Evolutionary conservation across 2,888 invertebrate species (phyloP), one percentile per base, ranked within the genome.

Genomic region (Blera fallax): DNA sequence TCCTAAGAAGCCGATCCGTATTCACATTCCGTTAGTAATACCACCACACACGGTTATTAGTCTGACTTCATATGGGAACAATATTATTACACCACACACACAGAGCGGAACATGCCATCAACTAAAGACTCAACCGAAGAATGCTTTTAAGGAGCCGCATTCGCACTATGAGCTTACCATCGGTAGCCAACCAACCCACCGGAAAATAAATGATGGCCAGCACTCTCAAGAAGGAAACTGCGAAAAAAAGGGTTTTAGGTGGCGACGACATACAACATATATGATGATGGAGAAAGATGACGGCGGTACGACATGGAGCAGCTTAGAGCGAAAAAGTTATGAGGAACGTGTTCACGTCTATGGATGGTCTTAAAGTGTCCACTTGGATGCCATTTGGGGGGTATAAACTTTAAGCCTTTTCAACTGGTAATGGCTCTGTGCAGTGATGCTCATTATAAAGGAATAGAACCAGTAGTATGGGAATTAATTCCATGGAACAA

Each of bases 121-220:
- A 65, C 52, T 24, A 52, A 52, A 52, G 52, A 69, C 58, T 72
- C 58, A 62, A 85, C 77, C 60, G 29, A 77, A 56, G 77, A 85
- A 85, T 85, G 85, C 85, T 85, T 85, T 85, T 76, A 85, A 81
- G 76, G 37, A 70, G 40, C 74, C 73, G 50, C 73, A 69, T 58
- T 69, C 62, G 58, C 48, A 65, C 79, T 72, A 50, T 18, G 32
- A 64, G 54, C 52, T 48, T 21, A 40, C 21, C 18, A 54, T 27
- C 48, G 10, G 64, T n/a, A 34, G 21, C 37, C n/a, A 24, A 54
- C 56, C 16, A 18, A 29, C 45, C 70, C 50, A 43, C 43, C 27
- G 45, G 56, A 34, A 76, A 52, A 77, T 73, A 60, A 84, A 70
- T 70, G 74, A 58, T 70, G 79, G 37, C 74, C 69, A 69, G 58